Conservation (phyloP, 2,797 vertebrate genomes). For the Sitta carolinensis region DNA sequence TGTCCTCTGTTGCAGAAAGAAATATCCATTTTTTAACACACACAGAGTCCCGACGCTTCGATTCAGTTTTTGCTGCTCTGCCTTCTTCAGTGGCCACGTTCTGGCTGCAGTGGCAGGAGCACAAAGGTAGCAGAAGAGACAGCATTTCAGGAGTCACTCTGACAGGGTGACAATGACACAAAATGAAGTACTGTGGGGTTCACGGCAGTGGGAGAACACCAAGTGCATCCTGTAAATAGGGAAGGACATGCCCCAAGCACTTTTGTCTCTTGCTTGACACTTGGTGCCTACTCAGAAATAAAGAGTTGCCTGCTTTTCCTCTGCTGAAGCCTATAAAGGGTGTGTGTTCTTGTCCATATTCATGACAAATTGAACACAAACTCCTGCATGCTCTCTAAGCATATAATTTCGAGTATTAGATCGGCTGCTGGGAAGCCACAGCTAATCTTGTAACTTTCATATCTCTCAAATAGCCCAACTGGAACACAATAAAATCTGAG, state of each 20-base stretch:
- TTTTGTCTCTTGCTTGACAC: accelerated
- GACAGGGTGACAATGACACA: not conserved
- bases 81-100: not conserved
- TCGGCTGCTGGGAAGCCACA: conserved; percentile 27
- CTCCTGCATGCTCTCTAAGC: not conserved
- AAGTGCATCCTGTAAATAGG: not conserved
- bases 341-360: not conserved
- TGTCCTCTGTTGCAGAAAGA: not conserved
- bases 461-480: not conserved
- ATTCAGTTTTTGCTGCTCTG: not conserved
- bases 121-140: not conserved
- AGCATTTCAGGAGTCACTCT: not conserved
- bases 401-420: conserved; percentile 42
- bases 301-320: not conserved
- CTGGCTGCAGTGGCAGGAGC: not conserved
- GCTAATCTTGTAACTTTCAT: conserved; percentile 25
- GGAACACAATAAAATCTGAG: conserved; percentile 8
- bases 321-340: not conserved
- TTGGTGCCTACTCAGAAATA: not conserved
- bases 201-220: not conserved
- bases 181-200: not conserved
- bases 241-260: not conserved
- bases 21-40: not conserved
- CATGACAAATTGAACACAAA: not conserved
- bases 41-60: not conserved